phyloP scores from a whole-genome alignment of 2,888 invertebrate genomes.

The Archips crataeganus region DNA sequence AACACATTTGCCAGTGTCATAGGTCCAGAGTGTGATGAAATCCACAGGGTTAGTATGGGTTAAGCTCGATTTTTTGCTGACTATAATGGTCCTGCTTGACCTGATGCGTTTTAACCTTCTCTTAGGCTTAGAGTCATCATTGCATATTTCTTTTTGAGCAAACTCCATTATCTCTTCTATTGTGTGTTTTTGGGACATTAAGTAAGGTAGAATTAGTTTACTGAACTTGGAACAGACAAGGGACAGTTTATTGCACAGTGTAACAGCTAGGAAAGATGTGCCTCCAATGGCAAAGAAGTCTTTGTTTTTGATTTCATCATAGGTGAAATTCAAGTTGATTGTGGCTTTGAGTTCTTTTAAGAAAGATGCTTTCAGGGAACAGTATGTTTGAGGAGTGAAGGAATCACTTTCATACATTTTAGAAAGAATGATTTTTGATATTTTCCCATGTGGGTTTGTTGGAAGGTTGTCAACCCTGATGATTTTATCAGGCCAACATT shows the following conservation, averaged over 20 bases:
- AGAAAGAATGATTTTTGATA: slow-evolving; percentile 79
- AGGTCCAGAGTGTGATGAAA: slow-evolving; percentile 84
- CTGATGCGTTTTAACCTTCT: slow-evolving; percentile 57
- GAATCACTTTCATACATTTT: slow-evolving; percentile 66
- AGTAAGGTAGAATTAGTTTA: slow-evolving; percentile 81
- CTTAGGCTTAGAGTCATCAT: slow-evolving; percentile 53
- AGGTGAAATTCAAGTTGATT: slow-evolving; percentile 58
- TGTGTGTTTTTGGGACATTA: slow-evolving; percentile 78
- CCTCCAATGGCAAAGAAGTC: slow-evolving; percentile 89
- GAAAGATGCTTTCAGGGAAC: slow-evolving; percentile 56
- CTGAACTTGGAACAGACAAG: slow-evolving; percentile 68
- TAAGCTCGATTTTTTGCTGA: slow-evolving; percentile 49
- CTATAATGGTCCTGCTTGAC: slow-evolving; percentile 43
- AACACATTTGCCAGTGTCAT: slow-evolving; percentile 91
- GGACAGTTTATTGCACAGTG: slow-evolving; percentile 87
- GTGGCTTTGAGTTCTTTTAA: slow-evolving; percentile 63
- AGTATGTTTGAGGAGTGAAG: slow-evolving; percentile 52
- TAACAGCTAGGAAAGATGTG: slow-evolving; percentile 89
- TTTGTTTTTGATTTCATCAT: slow-evolving; percentile 68
- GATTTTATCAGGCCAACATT: slow-evolving; percentile 88
- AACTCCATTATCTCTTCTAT: slow-evolving; percentile 68
- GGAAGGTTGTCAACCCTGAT: slow-evolving; percentile 86
- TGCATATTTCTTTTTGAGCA: slow-evolving; percentile 60
- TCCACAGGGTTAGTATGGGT: slow-evolving; percentile 50
- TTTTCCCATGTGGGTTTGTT: slow-evolving; percentile 89